Conservation (phyloP, 1,140 invertebrate species). For the Euura saliciscinereae region DNA sequence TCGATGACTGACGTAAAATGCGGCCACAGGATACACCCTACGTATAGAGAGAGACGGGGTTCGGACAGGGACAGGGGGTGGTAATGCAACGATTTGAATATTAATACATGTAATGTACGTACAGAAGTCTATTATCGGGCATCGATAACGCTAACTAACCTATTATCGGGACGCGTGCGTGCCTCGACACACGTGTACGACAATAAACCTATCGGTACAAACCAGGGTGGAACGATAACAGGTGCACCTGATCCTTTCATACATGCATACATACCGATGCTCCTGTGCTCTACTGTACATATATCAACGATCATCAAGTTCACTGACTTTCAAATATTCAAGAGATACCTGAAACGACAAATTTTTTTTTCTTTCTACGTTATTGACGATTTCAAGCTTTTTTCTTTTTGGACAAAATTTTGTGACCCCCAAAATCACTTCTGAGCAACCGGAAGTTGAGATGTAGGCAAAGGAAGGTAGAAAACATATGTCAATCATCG, state of each 20-base stretch:
- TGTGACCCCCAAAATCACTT: too few species aligned
- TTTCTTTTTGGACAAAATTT: too few species aligned
- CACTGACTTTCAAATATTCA: too few species aligned
- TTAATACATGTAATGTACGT: neutral
- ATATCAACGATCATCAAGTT: too few species aligned
- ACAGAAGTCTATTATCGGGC: neutral
- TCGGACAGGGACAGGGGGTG: neutral
- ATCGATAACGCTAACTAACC: conserved; percentile 7
- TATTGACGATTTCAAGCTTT: too few species aligned
- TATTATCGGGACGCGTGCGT: neutral
- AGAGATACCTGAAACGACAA: too few species aligned
- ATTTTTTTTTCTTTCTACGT: too few species aligned
- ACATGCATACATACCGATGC: neutral
- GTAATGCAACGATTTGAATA: neutral
- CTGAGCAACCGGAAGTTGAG: too few species aligned
- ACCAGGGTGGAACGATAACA: neutral
- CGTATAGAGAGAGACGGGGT: neutral
- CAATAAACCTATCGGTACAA: neutral
- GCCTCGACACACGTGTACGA: neutral
- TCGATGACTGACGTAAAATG: neutral
- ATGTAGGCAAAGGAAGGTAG: too few species aligned
- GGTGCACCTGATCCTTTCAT: neutral
- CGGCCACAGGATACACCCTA: neutral
- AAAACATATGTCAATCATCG: too few species aligned
- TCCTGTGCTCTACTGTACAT: too few species aligned